Base-by-base conservation (phyloP, 1,140 invertebrate genomes). In the Mizuhopecten yessoensis region DNA sequence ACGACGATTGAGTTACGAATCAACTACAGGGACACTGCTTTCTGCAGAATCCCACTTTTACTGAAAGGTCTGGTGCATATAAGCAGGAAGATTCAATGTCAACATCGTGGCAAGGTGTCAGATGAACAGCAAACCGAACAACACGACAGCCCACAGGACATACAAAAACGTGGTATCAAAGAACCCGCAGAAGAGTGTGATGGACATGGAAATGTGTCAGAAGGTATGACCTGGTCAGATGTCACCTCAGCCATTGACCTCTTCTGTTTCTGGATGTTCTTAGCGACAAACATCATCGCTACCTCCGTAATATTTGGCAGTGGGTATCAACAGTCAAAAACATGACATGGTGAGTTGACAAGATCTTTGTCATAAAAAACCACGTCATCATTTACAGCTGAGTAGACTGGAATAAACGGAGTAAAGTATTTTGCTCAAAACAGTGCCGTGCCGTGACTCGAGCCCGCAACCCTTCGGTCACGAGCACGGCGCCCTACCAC, bases 171-270 rank as follows among this genome's bases (percentile, higher is more conserved):
- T n/a, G 15, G n/a, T 29, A 75, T 29, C 2, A n/a, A 75, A 75
- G 17, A 75, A 29, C 23, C 3, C 3, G 23, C 2, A 29, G 11
- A 23, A 75, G 17, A 75, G 1, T 20, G 17, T n/a, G 29, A 29
- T 7, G 5, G 1, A n/a, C n/a, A 29, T 7, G 23, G 17, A n/a
- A 29, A 7, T n/a, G 23, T 3, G 3, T 75, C n/a, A 3, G n/a
- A 29, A 29, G 86, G 45, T 15, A 34, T 42, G 5, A 45, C 75
- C 15, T 90, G 90, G 90, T 33, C 57, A 10, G 34, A 88, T 34
- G 90, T 90, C 33, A 49, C 87, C 15, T 88, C 90, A n/a, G 90
- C 90, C 17, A 88, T 90, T 29, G 90, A 90, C 29, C 88, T 88
- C 34, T 34, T 88, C 36, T 75, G 33, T n/a, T 90, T 90, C 45